These are phyloP conservation scores for Leptinotarsa undecemlineata DNA, from an alignment of 1,140 invertebrate genomes.

Conservation along the genomic window DNA sequence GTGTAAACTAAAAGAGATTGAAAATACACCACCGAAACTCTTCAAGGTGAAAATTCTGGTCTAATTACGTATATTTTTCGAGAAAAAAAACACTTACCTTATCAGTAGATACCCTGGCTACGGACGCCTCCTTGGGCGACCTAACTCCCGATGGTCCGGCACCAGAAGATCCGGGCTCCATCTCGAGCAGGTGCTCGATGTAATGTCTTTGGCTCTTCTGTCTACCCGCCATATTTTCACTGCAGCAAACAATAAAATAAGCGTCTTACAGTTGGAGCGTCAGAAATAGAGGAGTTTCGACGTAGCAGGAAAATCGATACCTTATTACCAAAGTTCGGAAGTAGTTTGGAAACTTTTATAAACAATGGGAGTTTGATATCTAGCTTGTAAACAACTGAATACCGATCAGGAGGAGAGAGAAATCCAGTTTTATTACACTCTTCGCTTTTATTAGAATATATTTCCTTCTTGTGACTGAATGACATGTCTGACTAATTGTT, in stretches of 20 bases:
- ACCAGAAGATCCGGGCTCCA: conserved; percentile 28
- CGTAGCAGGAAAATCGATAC: conserved; percentile 48
- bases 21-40: neutral
- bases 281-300: conserved; percentile 19
- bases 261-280: conserved; percentile 23
- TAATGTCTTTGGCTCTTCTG: conserved; percentile 48
- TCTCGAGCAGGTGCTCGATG: conserved; percentile 38
- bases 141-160: neutral
- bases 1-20: no score
- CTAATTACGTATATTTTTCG: neutral
- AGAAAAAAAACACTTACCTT: conserved; percentile 22
- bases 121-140: neutral
- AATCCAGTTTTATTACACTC: conserved; percentile 8
- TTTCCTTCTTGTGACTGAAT: conserved; percentile 20
- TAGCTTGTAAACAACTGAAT: conserved; percentile 48
- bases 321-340: conserved; percentile 49
- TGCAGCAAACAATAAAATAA: conserved; percentile 42
- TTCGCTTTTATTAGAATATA: conserved; percentile 23
- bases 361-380: conserved; percentile 51
- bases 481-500: neutral
- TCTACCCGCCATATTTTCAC: conserved; percentile 43
- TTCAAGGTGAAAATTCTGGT: neutral
- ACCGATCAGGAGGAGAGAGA: conserved; percentile 39
- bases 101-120: neutral
- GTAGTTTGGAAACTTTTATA: conserved; percentile 51